Base-by-base conservation (phyloP, 2,797 vertebrate genomes). In the Typhlichthys subterraneus region DNA sequence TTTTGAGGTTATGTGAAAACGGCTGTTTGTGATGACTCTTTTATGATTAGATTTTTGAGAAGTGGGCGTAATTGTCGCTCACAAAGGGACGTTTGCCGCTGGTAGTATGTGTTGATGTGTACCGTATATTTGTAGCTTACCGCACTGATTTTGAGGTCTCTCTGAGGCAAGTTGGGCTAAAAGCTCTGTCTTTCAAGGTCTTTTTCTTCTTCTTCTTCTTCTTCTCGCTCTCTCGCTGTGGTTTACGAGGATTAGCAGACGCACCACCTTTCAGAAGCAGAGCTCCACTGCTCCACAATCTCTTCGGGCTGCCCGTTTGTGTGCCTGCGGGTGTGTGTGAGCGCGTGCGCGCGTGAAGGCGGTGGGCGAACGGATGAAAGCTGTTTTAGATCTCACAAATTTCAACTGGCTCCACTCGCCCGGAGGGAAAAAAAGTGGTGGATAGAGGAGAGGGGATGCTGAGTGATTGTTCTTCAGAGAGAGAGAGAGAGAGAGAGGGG, bases 181-280 rank as follows among this genome's bases (percentile, higher is more conserved):
- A 83, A 84, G 70, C 57, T 14, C 78, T 79, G 74, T 77, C 62
- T 74, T 54, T 79, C 49, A 23, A 23, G 19, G 19, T 61, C 45
- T 57, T 53, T 45, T 5, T 1, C 47, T 54, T 23, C 57, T n/a
- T 65, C 48, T 29, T 53, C 23, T 29, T 53, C 23, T 29, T 23
- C 29, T 63, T 33, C 52, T 60, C n/a, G 0, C 9, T 11, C 57
- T 49, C 53, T 52, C 61, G 67, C 65, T 55, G 31, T 7, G 57
- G 83, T 65, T 85, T 80, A 85, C 80, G 84, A 72, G 77, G 84
- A 88, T 90, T 85, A 90, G 57, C 80, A 78, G 72, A 67, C 82
- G 81, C 82, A 80, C 83, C 77, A 38, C 79, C 73, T 85, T 87
- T 84, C 57, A 87, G 77, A 74, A 73, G 76, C 72, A 65, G 75